phyloP scores from a whole-genome alignment of 1,140 invertebrate species.

The Acromyrmex charruanus region DNA sequence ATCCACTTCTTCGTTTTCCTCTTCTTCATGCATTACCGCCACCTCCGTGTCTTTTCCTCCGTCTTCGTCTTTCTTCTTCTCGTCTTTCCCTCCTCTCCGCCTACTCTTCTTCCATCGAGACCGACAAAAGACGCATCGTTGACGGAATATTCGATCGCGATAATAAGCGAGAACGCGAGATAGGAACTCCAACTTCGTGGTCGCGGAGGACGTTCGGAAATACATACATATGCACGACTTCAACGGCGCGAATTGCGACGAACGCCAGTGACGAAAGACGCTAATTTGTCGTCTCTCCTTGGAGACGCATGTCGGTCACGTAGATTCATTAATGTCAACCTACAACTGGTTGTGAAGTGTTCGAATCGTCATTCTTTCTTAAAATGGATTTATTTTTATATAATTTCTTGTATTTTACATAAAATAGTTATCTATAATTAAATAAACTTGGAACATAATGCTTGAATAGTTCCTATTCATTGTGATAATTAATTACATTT shows the following conservation, averaged over 20 bases:
- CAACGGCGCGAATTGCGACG: conserved; percentile 37
- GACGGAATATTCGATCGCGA: conserved; percentile 66
- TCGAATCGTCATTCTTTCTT: not conserved
- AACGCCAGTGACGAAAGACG: conserved; percentile 39
- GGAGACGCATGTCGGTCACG: conserved; percentile 22
- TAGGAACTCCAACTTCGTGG: conserved; percentile 40
- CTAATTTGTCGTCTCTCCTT: conserved; percentile 54
- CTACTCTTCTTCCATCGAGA: conserved; percentile 15
- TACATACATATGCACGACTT: conserved; percentile 37
- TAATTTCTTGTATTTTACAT: not conserved
- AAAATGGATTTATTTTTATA: not conserved
- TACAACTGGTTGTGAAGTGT: not conserved
- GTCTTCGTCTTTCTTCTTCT: not conserved
- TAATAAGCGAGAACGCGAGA: conserved; percentile 55
- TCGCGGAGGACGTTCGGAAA: conserved; percentile 29
- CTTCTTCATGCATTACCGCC: conserved; percentile 6
- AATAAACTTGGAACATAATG: not conserved
- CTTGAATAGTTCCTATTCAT: not conserved
- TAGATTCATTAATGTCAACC: conserved; percentile 34
- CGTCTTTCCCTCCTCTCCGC: not conserved
- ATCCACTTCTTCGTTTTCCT: conserved; percentile 32
- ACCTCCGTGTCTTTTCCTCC: not conserved
- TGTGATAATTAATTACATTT: conserved; percentile 20
- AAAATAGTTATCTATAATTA: not conserved
- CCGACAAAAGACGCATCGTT: conserved; percentile 67